Evolutionary conservation across 2,113 vertebrate genomes (phyloP), one percentile per base, ranked within the genome.

Genomic region (Anser brachyrhynchus): DNA sequence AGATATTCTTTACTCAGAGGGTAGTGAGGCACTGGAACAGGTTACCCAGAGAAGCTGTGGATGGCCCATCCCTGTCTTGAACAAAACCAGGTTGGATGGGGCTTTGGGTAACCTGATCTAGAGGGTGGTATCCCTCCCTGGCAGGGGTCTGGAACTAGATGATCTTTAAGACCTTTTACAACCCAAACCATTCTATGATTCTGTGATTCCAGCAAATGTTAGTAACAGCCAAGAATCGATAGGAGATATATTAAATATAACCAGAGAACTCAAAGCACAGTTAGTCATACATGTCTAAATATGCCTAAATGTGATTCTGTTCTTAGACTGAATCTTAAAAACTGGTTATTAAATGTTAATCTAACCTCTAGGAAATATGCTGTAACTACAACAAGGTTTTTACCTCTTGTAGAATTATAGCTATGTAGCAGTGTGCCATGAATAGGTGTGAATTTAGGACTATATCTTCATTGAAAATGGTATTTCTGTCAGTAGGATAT

Each of bases 261-360:
- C 19, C 2, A n/a, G 37, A 79, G 7, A 55, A 1, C 5, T 74
- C 19, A 64, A 52, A 2, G 5, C 35, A 66, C 1, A 1, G 3
- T 61, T 95, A 81, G 10, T 78, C 4, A 51, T 22, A 11, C 28
- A 52, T 15, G 26, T 86, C 44, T 88, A 77, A 85, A 43, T 37
- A 80, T 1, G 10, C 5, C 1, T 58, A 70, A 58, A 76, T 35
- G 51, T 61, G 2, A 8, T 71, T 71, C 44, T 62, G 1, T 79
- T 89, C 28, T 44, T 74, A 52, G 23, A 46, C 12, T 91, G 79
- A 69, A 35, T 79, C 44, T 72, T 58, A 65, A 91, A 39, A 6
- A 39, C 9, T 33, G 19, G 21, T 55, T 62, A 71, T 79, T 64
- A 83, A 83, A 10, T 5, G 85, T 6, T n/a, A 87, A 33, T 46